These are phyloP conservation scores for Mythimna impura DNA, from an alignment of 2,888 invertebrate genomes.

Conservation along the genomic window DNA sequence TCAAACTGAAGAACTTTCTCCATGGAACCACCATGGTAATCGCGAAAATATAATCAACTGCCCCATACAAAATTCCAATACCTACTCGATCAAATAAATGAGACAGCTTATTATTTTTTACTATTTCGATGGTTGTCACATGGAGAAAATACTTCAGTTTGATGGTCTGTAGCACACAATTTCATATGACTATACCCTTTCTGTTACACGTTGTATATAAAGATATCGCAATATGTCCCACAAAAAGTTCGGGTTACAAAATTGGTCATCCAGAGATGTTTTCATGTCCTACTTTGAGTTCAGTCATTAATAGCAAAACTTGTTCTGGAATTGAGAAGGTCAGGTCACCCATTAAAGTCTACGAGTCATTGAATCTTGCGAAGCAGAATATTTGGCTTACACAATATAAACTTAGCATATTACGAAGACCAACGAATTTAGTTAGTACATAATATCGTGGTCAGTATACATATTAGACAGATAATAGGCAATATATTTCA, in stretches of 20 bases:
- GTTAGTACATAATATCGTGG: background rate
- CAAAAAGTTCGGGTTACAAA: background rate
- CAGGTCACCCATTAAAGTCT: background rate
- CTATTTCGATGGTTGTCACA: too few species aligned
- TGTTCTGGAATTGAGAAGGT: background rate
- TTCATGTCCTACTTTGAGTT: background rate
- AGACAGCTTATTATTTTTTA: too few species aligned
- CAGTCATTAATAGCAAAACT: background rate
- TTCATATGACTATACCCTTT: too few species aligned
- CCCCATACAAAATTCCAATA: too few species aligned
- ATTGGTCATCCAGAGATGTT: background rate
- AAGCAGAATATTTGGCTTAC: background rate
- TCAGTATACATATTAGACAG: slow-evolving; percentile 6
- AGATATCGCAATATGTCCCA: background rate
- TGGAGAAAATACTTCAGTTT: too few species aligned
- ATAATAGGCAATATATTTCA: slow-evolving; percentile 5
- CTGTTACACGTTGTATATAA: too few species aligned
- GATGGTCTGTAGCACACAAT: too few species aligned
- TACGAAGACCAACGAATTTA: slow-evolving; percentile 23
- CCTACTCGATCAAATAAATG: too few species aligned
- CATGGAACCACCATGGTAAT: too few species aligned
- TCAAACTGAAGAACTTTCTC: too few species aligned
- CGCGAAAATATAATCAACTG: too few species aligned
- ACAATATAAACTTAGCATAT: slow-evolving; percentile 19
- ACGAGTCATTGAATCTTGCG: background rate